Conservation (phyloP, 2,888 invertebrate genomes). For the Chrysolina haemoptera region DNA sequence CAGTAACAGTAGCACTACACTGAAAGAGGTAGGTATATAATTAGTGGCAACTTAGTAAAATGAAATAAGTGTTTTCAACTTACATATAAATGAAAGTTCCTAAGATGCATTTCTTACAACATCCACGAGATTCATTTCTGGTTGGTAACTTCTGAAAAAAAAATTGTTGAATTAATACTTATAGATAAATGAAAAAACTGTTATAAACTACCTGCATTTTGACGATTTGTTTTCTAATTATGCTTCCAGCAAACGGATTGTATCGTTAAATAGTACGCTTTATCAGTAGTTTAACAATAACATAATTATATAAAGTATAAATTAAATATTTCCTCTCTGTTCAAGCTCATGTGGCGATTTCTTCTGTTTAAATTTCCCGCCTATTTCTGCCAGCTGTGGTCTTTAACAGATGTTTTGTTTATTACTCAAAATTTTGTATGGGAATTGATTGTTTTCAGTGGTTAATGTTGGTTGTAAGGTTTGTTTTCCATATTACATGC, state of each 20-base stretch:
- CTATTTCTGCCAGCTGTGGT: neutral
- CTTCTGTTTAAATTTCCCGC: conserved; percentile 3
- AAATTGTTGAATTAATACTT: neutral
- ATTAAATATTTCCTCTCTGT: conserved; percentile 19
- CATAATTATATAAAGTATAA: conserved; percentile 15
- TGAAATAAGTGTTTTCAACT: conserved; percentile 31
- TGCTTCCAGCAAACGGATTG: neutral
- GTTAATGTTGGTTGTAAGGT: too few species aligned
- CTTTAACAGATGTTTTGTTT: neutral
- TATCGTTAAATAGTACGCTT: neutral
- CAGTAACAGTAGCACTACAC: conserved; percentile 59
- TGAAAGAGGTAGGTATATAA: conserved; percentile 50
- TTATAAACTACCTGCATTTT: conserved; percentile 1
- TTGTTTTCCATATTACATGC: too few species aligned
- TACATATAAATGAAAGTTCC: conserved; percentile 53
- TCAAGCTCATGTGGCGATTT: neutral
- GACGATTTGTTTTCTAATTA: neutral
- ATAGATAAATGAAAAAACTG: neutral
- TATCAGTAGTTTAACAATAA: conserved; percentile 17
- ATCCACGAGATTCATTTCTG: conserved; percentile 39
- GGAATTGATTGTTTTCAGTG: too few species aligned
- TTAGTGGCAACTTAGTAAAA: conserved; percentile 8
- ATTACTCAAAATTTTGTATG: neutral
- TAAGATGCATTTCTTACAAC: conserved; percentile 48
- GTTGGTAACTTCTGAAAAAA: conserved; percentile 31